Conservation (phyloP, 2,888 invertebrate species). For the Atrina japonica region DNA sequence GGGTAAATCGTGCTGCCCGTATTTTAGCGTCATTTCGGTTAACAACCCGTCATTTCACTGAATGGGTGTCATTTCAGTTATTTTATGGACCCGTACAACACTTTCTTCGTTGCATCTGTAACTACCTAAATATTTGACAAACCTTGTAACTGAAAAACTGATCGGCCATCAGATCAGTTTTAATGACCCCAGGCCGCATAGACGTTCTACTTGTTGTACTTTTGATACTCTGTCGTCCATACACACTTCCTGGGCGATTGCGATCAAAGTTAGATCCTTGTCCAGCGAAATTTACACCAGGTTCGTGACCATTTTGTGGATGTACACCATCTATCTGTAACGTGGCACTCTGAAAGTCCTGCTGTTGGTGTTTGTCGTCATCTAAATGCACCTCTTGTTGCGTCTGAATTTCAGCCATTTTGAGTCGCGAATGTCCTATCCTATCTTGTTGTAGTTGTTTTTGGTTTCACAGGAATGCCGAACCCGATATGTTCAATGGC, state of each 20-base stretch:
- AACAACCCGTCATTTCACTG: too few species aligned
- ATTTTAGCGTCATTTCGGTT: too few species aligned
- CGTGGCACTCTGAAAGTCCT: conserved; percentile 69
- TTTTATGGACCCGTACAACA: too few species aligned
- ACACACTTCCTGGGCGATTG: conserved; percentile 68
- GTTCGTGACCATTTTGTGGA: conserved; percentile 43
- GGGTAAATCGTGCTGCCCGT: too few species aligned
- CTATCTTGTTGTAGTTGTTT: too few species aligned
- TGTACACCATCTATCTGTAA: conserved; percentile 60
- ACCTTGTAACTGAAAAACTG: conserved; percentile 71
- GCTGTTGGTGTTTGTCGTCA: conserved; percentile 63
- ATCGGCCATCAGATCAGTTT: conserved; percentile 48
- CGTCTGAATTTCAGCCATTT: not conserved
- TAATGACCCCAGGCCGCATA: conserved; percentile 59
- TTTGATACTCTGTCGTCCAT: conserved; percentile 65
- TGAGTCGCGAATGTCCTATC: too few species aligned
- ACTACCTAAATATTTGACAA: not conserved
- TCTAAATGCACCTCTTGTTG: conserved; percentile 55
- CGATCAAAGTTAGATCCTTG: conserved; percentile 51
- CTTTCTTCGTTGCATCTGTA: too few species aligned
- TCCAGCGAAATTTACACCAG: conserved; percentile 52
- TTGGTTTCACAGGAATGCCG: too few species aligned
- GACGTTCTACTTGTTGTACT: conserved; percentile 69
- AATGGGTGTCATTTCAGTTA: too few species aligned
- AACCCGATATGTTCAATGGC: too few species aligned